Conservation (phyloP, 2,797 vertebrate species). For the Paramormyrops hopkinsi region DNA sequence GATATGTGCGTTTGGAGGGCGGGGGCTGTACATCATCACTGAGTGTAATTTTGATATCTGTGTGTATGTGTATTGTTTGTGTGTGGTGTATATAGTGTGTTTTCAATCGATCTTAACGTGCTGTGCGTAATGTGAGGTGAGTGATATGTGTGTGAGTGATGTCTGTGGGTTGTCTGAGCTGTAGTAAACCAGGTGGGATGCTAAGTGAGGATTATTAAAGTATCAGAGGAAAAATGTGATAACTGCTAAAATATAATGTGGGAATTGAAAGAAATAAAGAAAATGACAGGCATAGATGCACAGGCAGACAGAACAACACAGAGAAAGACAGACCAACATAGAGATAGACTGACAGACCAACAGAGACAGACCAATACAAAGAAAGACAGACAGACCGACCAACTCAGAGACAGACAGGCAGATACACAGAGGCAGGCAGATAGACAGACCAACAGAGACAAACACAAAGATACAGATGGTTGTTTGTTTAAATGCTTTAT, state of each 20-base stretch:
- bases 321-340: too few relatives aligned
- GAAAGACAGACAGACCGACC: not conserved
- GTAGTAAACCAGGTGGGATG: not conserved
- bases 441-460: too few relatives aligned
- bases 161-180: not conserved
- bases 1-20: not conserved
- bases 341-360: too few relatives aligned
- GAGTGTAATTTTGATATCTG: not conserved
- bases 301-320: not conserved
- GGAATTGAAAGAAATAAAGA: not conserved
- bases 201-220: not conserved
- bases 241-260: not conserved
- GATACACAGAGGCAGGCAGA: too few relatives aligned
- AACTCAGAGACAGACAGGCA: not conserved
- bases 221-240: not conserved
- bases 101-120: not conserved
- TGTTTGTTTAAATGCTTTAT: not conserved
- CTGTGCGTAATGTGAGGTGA: not conserved
- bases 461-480: too few relatives aligned
- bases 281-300: not conserved
- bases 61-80: not conserved
- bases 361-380: too few relatives aligned
- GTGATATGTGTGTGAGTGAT: not conserved
- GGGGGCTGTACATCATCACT: not conserved
- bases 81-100: not conserved